These are phyloP conservation scores for Panopea generosa DNA, from an alignment of 2,888 invertebrate genomes.

Conservation along the genomic window DNA sequence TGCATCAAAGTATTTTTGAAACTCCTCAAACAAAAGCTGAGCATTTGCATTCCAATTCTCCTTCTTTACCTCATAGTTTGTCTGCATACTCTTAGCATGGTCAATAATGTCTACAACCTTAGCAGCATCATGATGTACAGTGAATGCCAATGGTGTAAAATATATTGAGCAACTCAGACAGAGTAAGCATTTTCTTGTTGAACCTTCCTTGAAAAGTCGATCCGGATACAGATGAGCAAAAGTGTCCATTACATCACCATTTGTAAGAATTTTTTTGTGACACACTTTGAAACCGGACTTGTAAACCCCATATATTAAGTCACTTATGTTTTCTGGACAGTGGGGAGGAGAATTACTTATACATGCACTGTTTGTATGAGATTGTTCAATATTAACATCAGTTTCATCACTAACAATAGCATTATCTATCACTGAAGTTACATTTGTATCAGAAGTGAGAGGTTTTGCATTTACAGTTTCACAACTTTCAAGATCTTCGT, in stretches of 20 bases:
- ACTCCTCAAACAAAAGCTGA: slow-evolving; percentile 16
- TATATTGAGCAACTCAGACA: slow-evolving; percentile 36
- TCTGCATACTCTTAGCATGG: slow-evolving; percentile 15
- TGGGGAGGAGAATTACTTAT: too few species aligned
- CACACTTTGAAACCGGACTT: slow-evolving; percentile 10
- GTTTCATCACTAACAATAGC: too few species aligned
- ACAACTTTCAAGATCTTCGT: too few species aligned
- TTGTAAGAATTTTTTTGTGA: slow-evolving; percentile 15
- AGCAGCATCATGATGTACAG: slow-evolving; percentile 36
- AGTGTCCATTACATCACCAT: slow-evolving; percentile 8
- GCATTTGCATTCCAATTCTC: slow-evolving; percentile 8
- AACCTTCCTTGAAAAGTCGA: slow-evolving; percentile 11
- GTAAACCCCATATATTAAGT: too few species aligned
- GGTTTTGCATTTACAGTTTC: too few species aligned
- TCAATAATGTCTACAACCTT: slow-evolving; percentile 16
- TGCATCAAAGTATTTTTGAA: slow-evolving; percentile 14
- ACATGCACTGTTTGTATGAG: too few species aligned
- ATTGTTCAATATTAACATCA: too few species aligned
- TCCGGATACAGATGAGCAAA: slow-evolving; percentile 34
- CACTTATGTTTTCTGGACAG: too few species aligned
- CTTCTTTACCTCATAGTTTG: slow-evolving; percentile 1
- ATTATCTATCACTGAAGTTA: too few species aligned
- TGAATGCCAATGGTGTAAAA: slow-evolving; percentile 46
- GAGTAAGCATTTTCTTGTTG: slow-evolving; percentile 33
- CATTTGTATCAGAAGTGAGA: too few species aligned